Base-by-base conservation (phyloP, 2,113 vertebrate genomes). In the Lasiurus cinereus region DNA sequence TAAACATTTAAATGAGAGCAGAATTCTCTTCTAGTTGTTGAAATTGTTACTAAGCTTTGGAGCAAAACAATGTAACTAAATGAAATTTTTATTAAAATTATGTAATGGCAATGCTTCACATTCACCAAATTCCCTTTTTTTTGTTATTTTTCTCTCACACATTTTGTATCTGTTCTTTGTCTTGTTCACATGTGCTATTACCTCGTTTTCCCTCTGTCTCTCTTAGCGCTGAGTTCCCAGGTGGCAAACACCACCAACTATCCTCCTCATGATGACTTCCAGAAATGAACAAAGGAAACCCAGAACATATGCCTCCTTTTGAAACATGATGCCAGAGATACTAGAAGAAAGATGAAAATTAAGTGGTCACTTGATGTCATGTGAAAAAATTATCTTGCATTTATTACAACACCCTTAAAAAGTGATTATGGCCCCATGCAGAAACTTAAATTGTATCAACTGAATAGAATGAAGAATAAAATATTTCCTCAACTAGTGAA, bases 261-360 rank as follows among this genome's bases (percentile, higher is more conserved):
- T 88, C n/a, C 67, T 78, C 14, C 31, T 83, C 22, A 3, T 90
- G 76, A 94, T 96, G 62, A 92, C 33, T 93, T 95, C 67, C 90
- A 94, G 84, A 97, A 93, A n/a, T 31, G 33, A 96, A 48, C 27
- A 59, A 85, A 85, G 22, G 54, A 96, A 94, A 79, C 70, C 18
- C 48, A 79, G 84, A 70, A 92, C 54, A 67, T 18, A 73, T 12
- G 59, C 74, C 48, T 83, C 89, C 36, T 91, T 88, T 92, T 82
- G 48, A 72, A 95, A 85, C 43, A 36, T 39, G 46, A 83, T 92
- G n/a, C 50, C 69, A 88, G 69, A 79, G 39, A 83, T 79, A 39
- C 27, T 56, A 77, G 39, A 15, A 70, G 29, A 86, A 74, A 83
- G 79, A 91, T 48, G 36, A 69, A 90, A 90, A 69, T 21, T 33